These are phyloP conservation scores for Horisme vitalbata DNA, from an alignment of 2,888 invertebrate genomes.

Conservation along the genomic window DNA sequence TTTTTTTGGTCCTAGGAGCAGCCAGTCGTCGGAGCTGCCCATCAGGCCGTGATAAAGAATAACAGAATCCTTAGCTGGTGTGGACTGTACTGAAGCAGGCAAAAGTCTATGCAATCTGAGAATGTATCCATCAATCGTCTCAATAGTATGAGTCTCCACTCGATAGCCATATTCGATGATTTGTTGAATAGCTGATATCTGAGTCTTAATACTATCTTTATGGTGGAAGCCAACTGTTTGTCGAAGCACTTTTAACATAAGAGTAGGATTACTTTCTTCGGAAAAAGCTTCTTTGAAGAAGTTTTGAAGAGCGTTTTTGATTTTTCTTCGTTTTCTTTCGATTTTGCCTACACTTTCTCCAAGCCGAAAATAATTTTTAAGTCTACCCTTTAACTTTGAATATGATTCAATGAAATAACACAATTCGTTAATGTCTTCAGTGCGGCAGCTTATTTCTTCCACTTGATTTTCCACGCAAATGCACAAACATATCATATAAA, in stretches of 20 bases:
- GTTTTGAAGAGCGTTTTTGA: constrained; percentile 35
- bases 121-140: constrained; percentile 49
- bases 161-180: constrained; percentile 40
- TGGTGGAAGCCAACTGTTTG: not conserved
- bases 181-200: constrained; percentile 21
- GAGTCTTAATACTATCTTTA: not conserved
- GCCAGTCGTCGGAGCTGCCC: constrained; percentile 56
- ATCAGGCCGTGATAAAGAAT: constrained; percentile 52
- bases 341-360: not conserved
- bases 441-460: not conserved
- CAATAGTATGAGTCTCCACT: constrained; percentile 43
- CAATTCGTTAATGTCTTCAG: no score
- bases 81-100: not conserved
- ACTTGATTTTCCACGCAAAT: not conserved
- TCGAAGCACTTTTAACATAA: no score
- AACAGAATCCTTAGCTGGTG: constrained; percentile 27
- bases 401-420: not conserved
- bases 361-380: not conserved
- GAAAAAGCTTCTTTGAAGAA: constrained; percentile 32
- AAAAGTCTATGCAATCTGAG: constrained; percentile 47
- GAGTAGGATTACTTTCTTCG: constrained; percentile 1
- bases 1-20: constrained; percentile 45
- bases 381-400: not conserved
- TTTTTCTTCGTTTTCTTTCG: constrained; percentile 12
- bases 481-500: constrained; percentile 1